phyloP scores from a whole-genome alignment of 1,140 invertebrate species.

The Maniola jurtina region DNA sequence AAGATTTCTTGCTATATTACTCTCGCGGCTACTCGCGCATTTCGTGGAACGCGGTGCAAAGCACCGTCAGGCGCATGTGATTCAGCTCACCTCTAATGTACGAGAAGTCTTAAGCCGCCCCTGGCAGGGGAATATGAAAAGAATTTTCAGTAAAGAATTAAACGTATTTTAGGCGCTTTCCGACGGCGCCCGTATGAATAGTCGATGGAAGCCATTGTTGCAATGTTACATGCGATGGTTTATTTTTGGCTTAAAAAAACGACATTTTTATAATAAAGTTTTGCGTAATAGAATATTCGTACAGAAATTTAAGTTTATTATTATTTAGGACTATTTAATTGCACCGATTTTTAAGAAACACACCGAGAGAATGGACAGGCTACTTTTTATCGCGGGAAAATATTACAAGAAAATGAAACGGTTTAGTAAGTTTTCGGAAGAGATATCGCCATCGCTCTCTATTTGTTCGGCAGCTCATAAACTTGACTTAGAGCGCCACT shows the following conservation, averaged over 20 bases:
- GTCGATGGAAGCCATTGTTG: background rate
- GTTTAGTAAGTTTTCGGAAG: conserved; percentile 1
- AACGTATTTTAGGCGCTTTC: background rate
- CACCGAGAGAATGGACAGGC: too few species aligned
- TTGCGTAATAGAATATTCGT: background rate
- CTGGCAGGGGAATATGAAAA: background rate
- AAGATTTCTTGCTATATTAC: too few species aligned
- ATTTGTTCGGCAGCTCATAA: conserved; percentile 31
- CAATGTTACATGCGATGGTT: background rate
- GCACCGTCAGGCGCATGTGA: too few species aligned
- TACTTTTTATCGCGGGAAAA: too few species aligned
- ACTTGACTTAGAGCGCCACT: conserved; percentile 34
- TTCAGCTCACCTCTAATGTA: too few species aligned
- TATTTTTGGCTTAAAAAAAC: background rate
- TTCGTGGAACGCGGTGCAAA: too few species aligned
- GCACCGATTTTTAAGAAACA: too few species aligned
- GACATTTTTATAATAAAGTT: background rate
- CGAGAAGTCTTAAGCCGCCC: background rate
- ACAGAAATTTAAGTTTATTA: too few species aligned
- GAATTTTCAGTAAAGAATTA: background rate
- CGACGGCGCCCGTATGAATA: background rate
- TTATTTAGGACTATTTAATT: too few species aligned
- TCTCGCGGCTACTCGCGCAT: too few species aligned
- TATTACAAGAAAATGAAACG: background rate
- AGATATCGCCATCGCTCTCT: conserved; percentile 5